A percentile compares a stretch with the other conserved stretches of the same genome.
These are phyloP conservation scores for Lathamus discolor DNA, from an alignment of 2,113 vertebrate species.

Conservation along the genomic window DNA sequence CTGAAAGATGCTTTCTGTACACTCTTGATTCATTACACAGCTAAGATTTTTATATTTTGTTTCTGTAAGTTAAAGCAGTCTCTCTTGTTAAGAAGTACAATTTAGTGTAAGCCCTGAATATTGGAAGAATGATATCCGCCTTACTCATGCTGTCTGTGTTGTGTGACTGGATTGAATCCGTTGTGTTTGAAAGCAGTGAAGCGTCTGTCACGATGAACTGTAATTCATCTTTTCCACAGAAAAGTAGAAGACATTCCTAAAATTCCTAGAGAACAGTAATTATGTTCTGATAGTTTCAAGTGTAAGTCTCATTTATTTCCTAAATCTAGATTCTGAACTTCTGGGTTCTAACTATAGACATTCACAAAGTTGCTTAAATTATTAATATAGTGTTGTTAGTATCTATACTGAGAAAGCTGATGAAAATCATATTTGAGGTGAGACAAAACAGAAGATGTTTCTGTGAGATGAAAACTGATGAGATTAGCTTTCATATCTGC, in stretches of 20 bases:
- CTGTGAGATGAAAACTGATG: background rate
- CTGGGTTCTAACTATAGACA: background rate
- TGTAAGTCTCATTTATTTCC: background rate
- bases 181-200: background rate
- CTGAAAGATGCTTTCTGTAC: background rate
- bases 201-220: background rate
- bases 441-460: background rate
- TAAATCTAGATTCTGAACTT: background rate
- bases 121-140: background rate
- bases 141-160: background rate
- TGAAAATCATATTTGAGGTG: background rate
- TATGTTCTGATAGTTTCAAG: background rate
- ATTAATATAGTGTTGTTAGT: background rate
- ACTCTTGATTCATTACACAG: background rate
- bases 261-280: background rate
- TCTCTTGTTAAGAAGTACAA: background rate
- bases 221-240: background rate
- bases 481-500: background rate
- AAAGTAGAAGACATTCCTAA: background rate
- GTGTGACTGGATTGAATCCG: background rate
- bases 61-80: background rate
- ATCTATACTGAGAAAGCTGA: background rate
- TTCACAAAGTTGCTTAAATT: background rate
- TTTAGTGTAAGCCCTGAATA: background rate
- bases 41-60: background rate